Evolutionary conservation across 53 echinoderm and acorn worm species (phyloP).

Genomic region (Apostichopus leukothele): DNA sequence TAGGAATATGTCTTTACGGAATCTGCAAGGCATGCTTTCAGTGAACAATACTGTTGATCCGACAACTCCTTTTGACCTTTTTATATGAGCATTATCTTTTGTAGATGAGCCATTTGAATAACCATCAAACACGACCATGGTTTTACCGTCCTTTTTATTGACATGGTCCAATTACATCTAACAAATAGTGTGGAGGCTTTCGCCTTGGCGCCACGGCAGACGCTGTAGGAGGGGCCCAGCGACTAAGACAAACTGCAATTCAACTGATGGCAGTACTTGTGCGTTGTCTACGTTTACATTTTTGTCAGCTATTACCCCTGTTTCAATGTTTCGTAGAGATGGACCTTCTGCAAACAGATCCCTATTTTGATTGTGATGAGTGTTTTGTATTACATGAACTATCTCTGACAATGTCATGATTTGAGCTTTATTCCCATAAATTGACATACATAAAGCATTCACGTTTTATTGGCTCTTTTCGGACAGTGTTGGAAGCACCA

Average conservation of each 20-base stretch:
- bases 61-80: constrained; percentile 35
- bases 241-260: constrained; percentile 19
- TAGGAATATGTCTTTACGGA: constrained; percentile 25
- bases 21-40: constrained; percentile 1
- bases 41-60: constrained; percentile 16
- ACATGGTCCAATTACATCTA: constrained; percentile 25
- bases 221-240: constrained; percentile 51
- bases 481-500: too few relatives aligned
- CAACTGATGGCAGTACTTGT: not conserved
- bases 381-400: too few relatives aligned
- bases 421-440: too few relatives aligned
- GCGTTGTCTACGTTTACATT: constrained; percentile 48
- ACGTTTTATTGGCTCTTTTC: too few relatives aligned
- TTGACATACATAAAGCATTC: too few relatives aligned
- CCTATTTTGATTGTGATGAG: not conserved
- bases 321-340: constrained; percentile 40
- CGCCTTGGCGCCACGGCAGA: constrained; percentile 45
- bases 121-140: constrained; percentile 51
- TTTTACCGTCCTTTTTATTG: not conserved
- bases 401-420: too few relatives aligned
- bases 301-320: constrained; percentile 29
- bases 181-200: constrained; percentile 38
- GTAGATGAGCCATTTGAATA: constrained; percentile 33
- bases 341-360: constrained; percentile 44
- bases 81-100: constrained; percentile 19